These are phyloP conservation scores for Rotaria socialis DNA, from an alignment of 2,888 invertebrate species.

Conservation along the genomic window DNA sequence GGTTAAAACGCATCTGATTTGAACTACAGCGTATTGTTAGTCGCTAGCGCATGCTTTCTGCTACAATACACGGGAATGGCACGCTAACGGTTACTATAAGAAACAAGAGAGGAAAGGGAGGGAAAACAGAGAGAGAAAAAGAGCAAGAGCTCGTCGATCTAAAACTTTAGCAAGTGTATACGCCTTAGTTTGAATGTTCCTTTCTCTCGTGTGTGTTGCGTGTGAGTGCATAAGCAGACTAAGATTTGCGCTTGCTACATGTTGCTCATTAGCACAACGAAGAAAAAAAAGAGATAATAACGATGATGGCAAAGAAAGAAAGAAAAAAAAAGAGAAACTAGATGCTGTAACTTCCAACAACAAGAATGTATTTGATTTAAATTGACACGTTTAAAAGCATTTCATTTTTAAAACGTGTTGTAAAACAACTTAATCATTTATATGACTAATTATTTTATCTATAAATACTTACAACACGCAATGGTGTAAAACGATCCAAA, in stretches of 20 bases:
- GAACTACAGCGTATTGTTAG: neutral
- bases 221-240: neutral
- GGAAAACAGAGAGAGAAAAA: neutral
- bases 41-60: neutral
- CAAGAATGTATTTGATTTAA: neutral
- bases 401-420: neutral
- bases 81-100: neutral
- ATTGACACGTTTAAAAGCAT: neutral
- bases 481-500: neutral
- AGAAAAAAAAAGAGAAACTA: neutral
- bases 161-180: neutral
- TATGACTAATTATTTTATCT: neutral
- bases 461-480: neutral
- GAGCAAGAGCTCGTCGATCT: neutral
- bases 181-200: neutral
- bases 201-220: neutral
- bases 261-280: neutral
- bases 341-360: neutral
- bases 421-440: neutral
- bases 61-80: slow-evolving; percentile 4
- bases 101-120: neutral
- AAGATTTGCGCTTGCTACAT: slow-evolving; percentile 21
- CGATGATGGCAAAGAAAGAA: neutral
- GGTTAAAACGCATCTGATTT: neutral
- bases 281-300: neutral